phyloP scores from a whole-genome alignment of 2,797 vertebrate genomes.

The Enoplosus armatus region DNA sequence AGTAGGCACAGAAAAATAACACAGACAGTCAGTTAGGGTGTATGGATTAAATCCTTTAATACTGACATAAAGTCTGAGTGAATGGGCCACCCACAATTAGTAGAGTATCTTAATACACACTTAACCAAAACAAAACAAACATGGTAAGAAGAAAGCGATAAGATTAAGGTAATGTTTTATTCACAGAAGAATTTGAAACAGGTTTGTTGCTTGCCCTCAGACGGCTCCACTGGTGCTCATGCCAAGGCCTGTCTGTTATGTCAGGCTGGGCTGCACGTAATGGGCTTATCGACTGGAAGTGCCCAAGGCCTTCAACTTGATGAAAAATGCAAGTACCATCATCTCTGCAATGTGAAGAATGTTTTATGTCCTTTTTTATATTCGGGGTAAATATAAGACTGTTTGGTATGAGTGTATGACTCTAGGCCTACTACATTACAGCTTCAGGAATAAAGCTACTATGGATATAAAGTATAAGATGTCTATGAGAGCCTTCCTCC shows the following conservation, averaged over 20 bases:
- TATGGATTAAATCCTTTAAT: conserved; percentile 25
- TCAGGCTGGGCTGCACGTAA: conserved; percentile 38
- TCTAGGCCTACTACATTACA: not conserved
- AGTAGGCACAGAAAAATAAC: conserved; percentile 27
- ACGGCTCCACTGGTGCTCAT: conserved; percentile 26
- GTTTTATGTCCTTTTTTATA: conserved; percentile 34
- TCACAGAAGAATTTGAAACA: conserved; percentile 4
- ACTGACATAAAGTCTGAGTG: conserved; percentile 10
- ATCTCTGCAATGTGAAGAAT: conserved; percentile 60
- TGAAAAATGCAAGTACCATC: conserved; percentile 36
- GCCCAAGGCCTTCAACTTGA: conserved; percentile 45
- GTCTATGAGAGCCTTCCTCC: not conserved
- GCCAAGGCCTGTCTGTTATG: conserved; percentile 68
- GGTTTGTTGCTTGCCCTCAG: conserved; percentile 21
- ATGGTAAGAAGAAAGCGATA: not conserved
- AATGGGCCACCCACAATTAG: not conserved
- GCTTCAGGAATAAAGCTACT: not conserved
- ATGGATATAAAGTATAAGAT: not conserved
- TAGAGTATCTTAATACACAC: not conserved
- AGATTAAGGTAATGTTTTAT: not conserved
- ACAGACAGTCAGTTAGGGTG: conserved; percentile 1
- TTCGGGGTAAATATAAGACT: not conserved
- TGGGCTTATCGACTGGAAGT: conserved; percentile 40
- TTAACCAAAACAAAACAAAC: conserved; percentile 14
- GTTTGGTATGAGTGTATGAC: not conserved